Percentiles rank a stretch among this genome's conserved stretches.
Evolutionary conservation across 1,140 invertebrate genomes (phyloP).

Genomic region (Leguminivora glycinivorella): DNA sequence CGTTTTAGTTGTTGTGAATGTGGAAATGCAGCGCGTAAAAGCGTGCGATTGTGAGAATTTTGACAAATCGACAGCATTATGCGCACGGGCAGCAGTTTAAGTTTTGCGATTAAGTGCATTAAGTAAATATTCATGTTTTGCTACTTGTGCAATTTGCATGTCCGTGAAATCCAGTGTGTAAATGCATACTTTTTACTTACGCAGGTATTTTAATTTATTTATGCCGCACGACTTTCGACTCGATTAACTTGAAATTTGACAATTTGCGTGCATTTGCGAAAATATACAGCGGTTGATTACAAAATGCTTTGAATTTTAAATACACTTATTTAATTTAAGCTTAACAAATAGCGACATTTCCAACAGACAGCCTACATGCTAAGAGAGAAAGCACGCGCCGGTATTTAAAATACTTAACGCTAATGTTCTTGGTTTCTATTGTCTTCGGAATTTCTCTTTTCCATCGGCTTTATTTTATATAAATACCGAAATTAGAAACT

Average conservation of each 20-base stretch:
- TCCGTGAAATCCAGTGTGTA: background rate
- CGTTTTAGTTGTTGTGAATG: background rate
- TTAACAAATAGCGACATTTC: background rate
- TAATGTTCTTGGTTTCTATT: slow-evolving; percentile 4
- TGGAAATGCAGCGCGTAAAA: slow-evolving; percentile 10
- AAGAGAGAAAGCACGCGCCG: slow-evolving; percentile 9
- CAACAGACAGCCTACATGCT: background rate
- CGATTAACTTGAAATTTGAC: background rate
- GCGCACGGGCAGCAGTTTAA: background rate
- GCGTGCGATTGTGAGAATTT: slow-evolving; percentile 17
- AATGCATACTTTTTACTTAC: background rate
- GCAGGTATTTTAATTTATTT: background rate
- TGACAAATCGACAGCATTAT: slow-evolving; percentile 18
- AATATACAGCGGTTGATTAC: background rate
- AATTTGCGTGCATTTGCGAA: background rate
- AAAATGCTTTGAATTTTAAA: background rate
- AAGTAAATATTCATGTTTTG: slow-evolving; percentile 10
- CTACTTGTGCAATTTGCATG: background rate
- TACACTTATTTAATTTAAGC: background rate
- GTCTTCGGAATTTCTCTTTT: slow-evolving; percentile 1
- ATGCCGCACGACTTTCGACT: background rate
- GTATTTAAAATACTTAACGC: slow-evolving; percentile 11
- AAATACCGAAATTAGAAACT: background rate
- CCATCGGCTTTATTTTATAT: slow-evolving; percentile 6
- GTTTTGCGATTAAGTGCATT: background rate